Evolutionary conservation across 2,113 vertebrate genomes (phyloP).

Genomic region (Nanger granti): DNA sequence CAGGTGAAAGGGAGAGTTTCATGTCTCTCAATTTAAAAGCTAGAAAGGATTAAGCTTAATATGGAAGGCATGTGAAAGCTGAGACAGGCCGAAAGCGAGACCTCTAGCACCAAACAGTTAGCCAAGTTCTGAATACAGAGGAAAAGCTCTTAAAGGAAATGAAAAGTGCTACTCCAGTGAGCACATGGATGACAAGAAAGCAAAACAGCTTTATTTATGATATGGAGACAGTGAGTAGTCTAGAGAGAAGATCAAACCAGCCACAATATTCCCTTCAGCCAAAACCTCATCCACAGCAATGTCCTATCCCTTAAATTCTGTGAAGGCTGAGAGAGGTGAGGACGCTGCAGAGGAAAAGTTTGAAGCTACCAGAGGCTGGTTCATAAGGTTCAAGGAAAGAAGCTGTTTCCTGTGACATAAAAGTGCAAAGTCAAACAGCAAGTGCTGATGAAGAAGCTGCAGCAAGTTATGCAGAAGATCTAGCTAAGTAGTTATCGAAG

Average conservation of each 20-base stretch:
- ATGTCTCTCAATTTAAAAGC: neutral
- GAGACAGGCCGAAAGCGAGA: neutral
- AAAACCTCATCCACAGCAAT: neutral
- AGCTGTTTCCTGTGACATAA: neutral
- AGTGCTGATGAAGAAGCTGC: neutral
- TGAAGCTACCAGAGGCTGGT: neutral
- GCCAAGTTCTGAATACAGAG: neutral
- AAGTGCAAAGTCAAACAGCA: neutral
- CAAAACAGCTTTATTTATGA: neutral
- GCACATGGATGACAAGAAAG: neutral
- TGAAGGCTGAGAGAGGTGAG: neutral
- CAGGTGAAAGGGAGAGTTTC: neutral
- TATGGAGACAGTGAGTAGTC: neutral
- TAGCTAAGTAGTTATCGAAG: neutral
- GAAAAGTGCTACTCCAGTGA: neutral
- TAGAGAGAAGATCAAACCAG: neutral
- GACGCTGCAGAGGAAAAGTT: neutral
- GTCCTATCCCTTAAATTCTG: neutral
- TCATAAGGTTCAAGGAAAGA: neutral
- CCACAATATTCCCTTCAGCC: neutral
- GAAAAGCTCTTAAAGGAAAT: neutral
- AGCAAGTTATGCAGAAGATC: neutral
- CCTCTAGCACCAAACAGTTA: neutral
- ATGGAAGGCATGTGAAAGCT: neutral
- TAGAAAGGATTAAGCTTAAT: neutral